Conservation (phyloP, 2,113 vertebrate species). For the Phycodurus eques region DNA sequence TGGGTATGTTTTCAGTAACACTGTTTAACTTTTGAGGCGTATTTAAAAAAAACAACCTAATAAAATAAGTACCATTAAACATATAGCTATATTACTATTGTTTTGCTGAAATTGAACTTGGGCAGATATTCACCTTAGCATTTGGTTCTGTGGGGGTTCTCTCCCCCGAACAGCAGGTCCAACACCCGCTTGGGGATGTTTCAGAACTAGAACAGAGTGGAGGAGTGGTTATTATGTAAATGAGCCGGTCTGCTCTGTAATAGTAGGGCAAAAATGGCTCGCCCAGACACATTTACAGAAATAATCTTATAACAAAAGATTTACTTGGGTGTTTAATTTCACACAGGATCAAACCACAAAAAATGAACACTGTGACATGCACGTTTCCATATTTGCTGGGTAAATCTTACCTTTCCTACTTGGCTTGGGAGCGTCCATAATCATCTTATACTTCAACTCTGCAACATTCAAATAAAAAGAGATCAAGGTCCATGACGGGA, state of each 20-base stretch:
- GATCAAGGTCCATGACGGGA: conserved; percentile 30
- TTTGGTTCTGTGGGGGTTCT: conserved; percentile 27
- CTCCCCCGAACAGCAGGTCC: conserved; percentile 36
- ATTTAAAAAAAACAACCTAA: too few species aligned
- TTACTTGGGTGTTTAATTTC: neutral
- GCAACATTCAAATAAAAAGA: conserved; percentile 37
- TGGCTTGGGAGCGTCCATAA: conserved; percentile 69
- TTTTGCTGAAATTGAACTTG: neutral
- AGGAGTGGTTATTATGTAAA: neutral
- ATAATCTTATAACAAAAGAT: neutral
- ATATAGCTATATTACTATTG: too few species aligned
- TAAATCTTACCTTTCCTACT: conserved; percentile 61
- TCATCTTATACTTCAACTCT: conserved; percentile 78
- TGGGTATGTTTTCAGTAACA: too few species aligned
- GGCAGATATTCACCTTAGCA: conserved; percentile 41
- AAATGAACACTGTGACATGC: neutral
- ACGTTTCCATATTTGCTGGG: neutral
- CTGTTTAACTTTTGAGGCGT: too few species aligned
- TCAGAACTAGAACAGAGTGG: conserved; percentile 20
- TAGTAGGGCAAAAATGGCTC: neutral
- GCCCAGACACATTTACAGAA: neutral
- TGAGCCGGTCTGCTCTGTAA: neutral
- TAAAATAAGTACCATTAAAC: too few species aligned
- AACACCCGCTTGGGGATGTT: conserved; percentile 12
- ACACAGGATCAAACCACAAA: neutral